Base-by-base conservation (phyloP, 2,797 vertebrate species). In the Sorex maritimensis region DNA sequence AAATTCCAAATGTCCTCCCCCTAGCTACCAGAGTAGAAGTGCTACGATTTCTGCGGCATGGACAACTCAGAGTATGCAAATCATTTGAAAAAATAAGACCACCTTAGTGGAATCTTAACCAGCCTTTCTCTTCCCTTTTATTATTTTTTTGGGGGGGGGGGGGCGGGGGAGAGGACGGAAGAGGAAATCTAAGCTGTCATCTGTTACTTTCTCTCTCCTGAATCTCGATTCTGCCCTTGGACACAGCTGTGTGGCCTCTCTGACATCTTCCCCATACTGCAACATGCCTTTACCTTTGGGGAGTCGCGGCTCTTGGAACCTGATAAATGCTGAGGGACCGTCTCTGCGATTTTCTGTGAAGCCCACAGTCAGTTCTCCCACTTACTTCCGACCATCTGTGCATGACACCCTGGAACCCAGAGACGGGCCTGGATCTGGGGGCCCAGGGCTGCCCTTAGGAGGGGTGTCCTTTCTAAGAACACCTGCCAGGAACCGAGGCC, bases 1-100 rank as follows among this genome's bases (percentile, higher is more conserved):
- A 94, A 88, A 96, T 83, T 55, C 85, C 94, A 83, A 84, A 92
- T 13, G 85, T 55, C 73, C 58, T 46, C 83, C 44, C 81, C 79
- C 65, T 79, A 55, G 68, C 69, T 89, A 38, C 63, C 79, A 81
- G 81, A 77, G 55, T 26, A 58, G 30, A 88, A 92, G 90, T 26
- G 83, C 83, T 86, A 61, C 28, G 68, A 85, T 90, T 84, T 88
- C 87, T 92, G 65, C 74, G 86, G 82, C 67, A 61, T 2, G 92
- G 78, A 72, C 44, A 89, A 77, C 72, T 81, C 30, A 88, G 72
- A 78, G 11, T 24, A 79, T 81, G 78, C 58, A 95, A 86, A 93
- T 67, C 12, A 61, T 21, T 61, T 90, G 67, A 63, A 93, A 97
- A 67, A 92, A 44, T 71, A 95, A 78, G 69, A 86, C 26, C 58